Percentiles rank a stretch among this genome's conserved stretches.
These are phyloP conservation scores for Chamaetylas fuelleborni DNA, from an alignment of 2,113 vertebrate genomes.

Conservation along the genomic window DNA sequence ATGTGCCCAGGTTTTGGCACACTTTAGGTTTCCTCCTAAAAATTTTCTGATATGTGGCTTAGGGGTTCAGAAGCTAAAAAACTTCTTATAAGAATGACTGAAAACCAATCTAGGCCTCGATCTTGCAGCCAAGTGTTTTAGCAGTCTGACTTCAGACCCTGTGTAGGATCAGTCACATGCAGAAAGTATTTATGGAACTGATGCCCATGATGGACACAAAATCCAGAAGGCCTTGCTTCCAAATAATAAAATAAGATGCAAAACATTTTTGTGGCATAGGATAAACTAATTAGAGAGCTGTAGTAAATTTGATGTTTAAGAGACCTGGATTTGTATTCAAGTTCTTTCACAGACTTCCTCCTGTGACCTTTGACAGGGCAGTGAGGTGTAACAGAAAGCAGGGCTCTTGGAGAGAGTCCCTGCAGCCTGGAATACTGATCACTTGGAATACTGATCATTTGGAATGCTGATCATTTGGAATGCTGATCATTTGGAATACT, in stretches of 20 bases:
- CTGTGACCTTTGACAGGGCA: neutral
- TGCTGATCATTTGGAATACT: too few species aligned
- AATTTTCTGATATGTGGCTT: neutral
- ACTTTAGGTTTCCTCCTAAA: neutral
- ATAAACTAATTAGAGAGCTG: neutral
- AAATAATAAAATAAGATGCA: neutral
- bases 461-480: neutral
- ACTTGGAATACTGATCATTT: neutral
- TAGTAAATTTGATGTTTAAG: neutral
- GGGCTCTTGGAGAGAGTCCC: neutral
- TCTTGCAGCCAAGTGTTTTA: neutral
- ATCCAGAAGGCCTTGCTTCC: neutral
- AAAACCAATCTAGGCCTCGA: neutral
- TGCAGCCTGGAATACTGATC: neutral
- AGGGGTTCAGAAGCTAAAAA: neutral
- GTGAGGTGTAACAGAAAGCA: neutral
- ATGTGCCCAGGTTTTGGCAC: neutral
- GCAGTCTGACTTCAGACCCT: neutral
- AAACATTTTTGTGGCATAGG: neutral
- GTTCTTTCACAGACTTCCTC: neutral
- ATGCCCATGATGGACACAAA: neutral
- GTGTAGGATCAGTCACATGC: neutral
- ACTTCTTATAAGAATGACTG: neutral
- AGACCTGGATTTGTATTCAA: neutral
- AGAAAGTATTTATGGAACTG: slow-evolving; percentile 10